These are phyloP conservation scores for Drosophila yakuba DNA, from an alignment of 1,140 invertebrate genomes.

Conservation along the genomic window DNA sequence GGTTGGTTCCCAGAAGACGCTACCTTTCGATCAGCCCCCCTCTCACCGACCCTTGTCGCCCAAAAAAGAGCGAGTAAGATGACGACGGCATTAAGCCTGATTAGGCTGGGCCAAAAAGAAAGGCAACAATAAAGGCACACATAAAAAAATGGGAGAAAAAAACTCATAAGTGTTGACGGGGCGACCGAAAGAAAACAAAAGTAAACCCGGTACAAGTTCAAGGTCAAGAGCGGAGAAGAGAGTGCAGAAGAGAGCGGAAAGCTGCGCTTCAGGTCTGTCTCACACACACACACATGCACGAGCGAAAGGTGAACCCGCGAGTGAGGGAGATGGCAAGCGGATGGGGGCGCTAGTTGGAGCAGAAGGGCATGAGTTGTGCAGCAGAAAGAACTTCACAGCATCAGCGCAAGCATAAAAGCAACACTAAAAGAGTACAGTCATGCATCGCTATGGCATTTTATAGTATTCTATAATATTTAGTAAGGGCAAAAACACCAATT, in stretches of 20 bases:
- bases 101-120: constrained; percentile 60
- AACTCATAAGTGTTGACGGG: constrained; percentile 43
- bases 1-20: constrained; percentile 27
- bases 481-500: no score
- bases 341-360: background rate
- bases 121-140: constrained; percentile 41
- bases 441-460: no score
- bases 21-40: background rate
- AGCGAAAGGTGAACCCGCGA: constrained; percentile 35
- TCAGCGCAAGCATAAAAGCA: constrained; percentile 20
- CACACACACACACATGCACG: constrained; percentile 39
- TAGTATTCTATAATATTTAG: no score
- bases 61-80: constrained; percentile 10
- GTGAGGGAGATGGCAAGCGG: background rate
- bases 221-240: constrained; percentile 70
- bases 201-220: constrained; percentile 80
- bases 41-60: no score
- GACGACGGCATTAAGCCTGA: constrained; percentile 76
- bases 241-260: constrained; percentile 28
- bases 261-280: constrained; percentile 53
- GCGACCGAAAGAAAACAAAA: constrained; percentile 77
- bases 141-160: constrained; percentile 21
- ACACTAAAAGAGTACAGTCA: constrained; percentile 14
- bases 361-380: constrained; percentile 39
- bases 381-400: constrained; percentile 51